Base-by-base conservation (phyloP, 2,888 invertebrate species). In the Drosophila tanythrix region DNA sequence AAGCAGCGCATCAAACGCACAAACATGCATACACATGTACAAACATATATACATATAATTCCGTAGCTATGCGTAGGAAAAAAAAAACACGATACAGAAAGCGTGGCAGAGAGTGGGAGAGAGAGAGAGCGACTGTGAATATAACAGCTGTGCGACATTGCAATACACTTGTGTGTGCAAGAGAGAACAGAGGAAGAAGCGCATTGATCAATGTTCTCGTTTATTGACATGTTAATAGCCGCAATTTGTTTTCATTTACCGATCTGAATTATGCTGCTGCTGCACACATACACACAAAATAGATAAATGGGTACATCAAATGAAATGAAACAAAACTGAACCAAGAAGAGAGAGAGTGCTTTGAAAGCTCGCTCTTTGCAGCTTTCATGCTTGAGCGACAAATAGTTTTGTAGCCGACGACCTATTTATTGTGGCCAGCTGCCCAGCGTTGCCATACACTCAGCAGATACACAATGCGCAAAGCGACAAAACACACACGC, bases 361-460 rank as follows among this genome's bases (percentile, higher is more conserved):
- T 25, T 11, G 5, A 43, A 57, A 57, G 69, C 81, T 76, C 75
- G 27, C 62, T 33, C 52, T 63, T 62, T 70, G 78, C 62, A 10
- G 86, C 81, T 72, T 56, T 74, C 36, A 48, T 29, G 55, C 58
- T 64, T 50, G 50, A 52, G 73, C 78, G 69, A 73, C 82, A 81
- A 79, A 79, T 78, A 72, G 70, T 72, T 85, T 82, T 89, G 88
- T 82, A 60, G 84, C 68, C 61, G 76, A 52, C 84, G 84, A 84
- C 84, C 84, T 88, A 88, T 82, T 86, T 86, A 81, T 83, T 72
- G 36, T 69, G 65, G 68, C 66, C 18, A 62, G 68, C 60, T 56
- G 52, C 58, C 67, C 15, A 61, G 70, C 62, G 48, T 43, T 78
- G 74, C 58, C 77, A 77, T 80, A 82, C 80, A 74, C 52, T 65